These are phyloP conservation scores for Ciconia maguari DNA, from an alignment of 2,113 vertebrate genomes.

Conservation along the genomic window DNA sequence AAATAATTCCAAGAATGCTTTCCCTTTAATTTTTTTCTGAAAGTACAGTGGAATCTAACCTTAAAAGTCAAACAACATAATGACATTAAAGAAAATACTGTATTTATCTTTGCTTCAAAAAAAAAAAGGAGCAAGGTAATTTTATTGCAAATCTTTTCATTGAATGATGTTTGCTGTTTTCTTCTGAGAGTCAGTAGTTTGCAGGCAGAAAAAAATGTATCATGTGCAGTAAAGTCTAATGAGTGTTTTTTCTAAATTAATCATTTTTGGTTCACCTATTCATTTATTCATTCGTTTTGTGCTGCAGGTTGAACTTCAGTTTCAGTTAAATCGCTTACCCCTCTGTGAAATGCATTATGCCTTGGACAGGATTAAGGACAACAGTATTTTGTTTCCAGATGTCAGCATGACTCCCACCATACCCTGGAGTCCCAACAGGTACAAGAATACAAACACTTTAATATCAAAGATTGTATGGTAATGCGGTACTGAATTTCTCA, in stretches of 20 bases:
- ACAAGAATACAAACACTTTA: background rate
- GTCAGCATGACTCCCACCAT: slow-evolving; percentile 90
- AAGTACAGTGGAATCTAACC: background rate
- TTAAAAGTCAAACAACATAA: background rate
- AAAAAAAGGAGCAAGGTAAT: background rate
- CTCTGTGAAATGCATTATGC: slow-evolving; percentile 99
- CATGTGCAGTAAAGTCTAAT: background rate
- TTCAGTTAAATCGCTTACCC: slow-evolving; percentile 94
- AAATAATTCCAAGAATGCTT: background rate
- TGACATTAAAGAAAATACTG: background rate
- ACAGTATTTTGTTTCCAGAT: slow-evolving; percentile 93
- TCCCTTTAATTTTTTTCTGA: background rate
- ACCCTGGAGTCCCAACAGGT: slow-evolving; percentile 99
- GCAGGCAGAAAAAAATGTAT: background rate
- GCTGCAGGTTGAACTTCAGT: slow-evolving; percentile 96
- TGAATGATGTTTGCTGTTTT: background rate
- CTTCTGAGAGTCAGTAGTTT: background rate
- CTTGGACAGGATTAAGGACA: slow-evolving; percentile 96
- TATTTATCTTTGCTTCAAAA: background rate
- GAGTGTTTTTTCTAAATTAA: background rate
- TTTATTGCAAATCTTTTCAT: background rate
- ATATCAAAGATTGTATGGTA: background rate
- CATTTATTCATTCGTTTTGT: background rate
- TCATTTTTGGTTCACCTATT: background rate
- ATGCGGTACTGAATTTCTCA: background rate